phyloP scores from a whole-genome alignment of 2,888 invertebrate species.

The Criorhina ranunculi region DNA sequence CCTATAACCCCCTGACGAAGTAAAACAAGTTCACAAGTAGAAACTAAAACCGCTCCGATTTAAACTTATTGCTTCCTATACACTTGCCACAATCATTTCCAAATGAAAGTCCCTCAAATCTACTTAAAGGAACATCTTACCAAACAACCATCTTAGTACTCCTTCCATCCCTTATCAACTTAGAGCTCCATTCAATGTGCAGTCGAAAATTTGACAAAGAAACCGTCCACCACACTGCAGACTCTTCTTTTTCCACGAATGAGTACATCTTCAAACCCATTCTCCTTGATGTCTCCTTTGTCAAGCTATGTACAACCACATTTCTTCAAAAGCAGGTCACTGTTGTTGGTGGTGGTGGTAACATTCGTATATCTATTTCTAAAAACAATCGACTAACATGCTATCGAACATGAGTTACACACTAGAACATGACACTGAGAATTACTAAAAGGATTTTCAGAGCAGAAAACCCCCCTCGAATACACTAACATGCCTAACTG shows the following conservation, averaged over 20 bases:
- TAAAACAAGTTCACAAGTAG: too few species aligned
- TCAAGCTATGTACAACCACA: too few species aligned
- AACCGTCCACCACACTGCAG: slow-evolving; percentile 32
- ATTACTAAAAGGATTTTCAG: slow-evolving; percentile 67
- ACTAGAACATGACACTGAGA: slow-evolving; percentile 68
- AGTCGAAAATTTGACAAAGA: slow-evolving; percentile 53
- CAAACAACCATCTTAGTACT: slow-evolving; percentile 35
- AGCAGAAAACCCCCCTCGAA: slow-evolving; percentile 9
- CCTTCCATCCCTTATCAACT: slow-evolving; percentile 33
- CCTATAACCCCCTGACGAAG: too few species aligned
- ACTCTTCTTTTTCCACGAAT: slow-evolving; percentile 48
- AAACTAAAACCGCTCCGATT: too few species aligned
- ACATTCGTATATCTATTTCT: slow-evolving; percentile 45
- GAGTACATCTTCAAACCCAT: slow-evolving; percentile 36
- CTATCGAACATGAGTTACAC: slow-evolving; percentile 74
- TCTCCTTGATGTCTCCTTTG: slow-evolving; percentile 1
- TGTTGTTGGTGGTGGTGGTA: slow-evolving; percentile 55
- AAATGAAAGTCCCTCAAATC: not conserved
- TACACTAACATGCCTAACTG: slow-evolving; percentile 73
- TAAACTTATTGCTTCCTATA: too few species aligned
- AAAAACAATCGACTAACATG: slow-evolving; percentile 63
- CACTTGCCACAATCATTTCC: too few species aligned
- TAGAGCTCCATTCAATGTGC: slow-evolving; percentile 27
- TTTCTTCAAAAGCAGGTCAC: slow-evolving; percentile 16
- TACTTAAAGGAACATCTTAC: not conserved